Conservation (phyloP, 35 echinoderm and acorn worm species). For the Eucidaris tribuloides region DNA sequence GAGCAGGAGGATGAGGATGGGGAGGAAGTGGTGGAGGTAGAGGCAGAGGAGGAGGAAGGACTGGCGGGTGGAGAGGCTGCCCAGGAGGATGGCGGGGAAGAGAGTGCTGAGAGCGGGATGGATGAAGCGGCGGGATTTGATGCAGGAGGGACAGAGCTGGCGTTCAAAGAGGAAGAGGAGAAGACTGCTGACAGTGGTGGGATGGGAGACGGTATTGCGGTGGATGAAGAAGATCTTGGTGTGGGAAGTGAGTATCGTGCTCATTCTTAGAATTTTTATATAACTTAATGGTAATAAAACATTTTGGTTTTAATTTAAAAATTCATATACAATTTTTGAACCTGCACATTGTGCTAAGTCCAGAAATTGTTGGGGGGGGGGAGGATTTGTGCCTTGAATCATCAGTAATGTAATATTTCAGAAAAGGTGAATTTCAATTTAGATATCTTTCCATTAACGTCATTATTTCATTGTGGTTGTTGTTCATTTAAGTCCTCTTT, state of each 20-base stretch:
- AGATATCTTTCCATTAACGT: no score
- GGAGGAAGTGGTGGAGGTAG: not conserved
- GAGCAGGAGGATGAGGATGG: not conserved
- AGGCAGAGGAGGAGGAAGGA: not conserved
- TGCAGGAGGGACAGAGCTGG: not conserved
- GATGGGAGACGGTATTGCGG: not conserved
- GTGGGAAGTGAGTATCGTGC: conserved; percentile 13
- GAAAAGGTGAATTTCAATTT: no score
- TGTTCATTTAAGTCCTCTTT: no score
- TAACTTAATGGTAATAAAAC: no score
- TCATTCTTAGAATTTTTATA: no score
- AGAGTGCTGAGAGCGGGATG: not conserved
- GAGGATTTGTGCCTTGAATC: no score
- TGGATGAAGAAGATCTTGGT: conserved; percentile 11
- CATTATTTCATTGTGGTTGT: no score
- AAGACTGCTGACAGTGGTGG: not conserved
- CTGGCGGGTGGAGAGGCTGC: not conserved
- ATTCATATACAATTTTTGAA: no score
- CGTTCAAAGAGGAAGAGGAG: not conserved
- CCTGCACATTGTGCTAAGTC: no score
- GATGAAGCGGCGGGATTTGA: not conserved
- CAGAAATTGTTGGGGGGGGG: no score
- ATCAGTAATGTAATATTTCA: no score
- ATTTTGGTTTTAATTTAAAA: no score
- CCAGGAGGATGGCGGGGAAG: not conserved